Base-by-base conservation (phyloP, 2,113 vertebrate genomes). In the Pachypanchax playfairii region DNA sequence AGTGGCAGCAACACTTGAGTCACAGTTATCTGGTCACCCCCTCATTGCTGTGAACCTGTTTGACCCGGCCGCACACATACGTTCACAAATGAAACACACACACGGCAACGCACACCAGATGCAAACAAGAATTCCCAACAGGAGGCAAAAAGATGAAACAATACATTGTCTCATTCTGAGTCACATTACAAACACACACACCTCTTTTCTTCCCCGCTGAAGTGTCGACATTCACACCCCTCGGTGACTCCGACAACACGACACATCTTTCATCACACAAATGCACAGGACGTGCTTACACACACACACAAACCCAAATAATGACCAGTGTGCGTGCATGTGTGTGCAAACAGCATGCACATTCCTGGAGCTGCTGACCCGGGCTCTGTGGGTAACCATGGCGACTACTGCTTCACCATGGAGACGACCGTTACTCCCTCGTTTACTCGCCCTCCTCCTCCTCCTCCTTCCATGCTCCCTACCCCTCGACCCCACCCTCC, bases 381-480 rank as follows among this genome's bases (percentile, higher is more conserved):
- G 50, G 85, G 80, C 87, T 89, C 88, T 77, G 64, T 82, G 75
- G 77, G 89, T 90, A 86, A 87, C 89, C 87, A 89, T 90, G 86
- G 76, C 82, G 66, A 91, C 89, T 67, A 82, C 73, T 84, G 70
- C 80, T 85, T 91, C 85, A 85, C 88, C 85, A 91, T 91, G 85
- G 88, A 82, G 87, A 88, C 83, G 67, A 83, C 85, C 80, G 84
- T 87, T 86, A 84, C 83, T 85, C 83, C 80, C 84, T 44, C 52
- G 4, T 84, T 83, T 79, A 73, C 83, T 64, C 44, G 18, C 75
- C 78, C 76, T 70, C 70, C 68, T 56, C 65, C 56, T 46, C 38
- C 60, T 35, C 61, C 59, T 44, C 70, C 63, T 59, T 48, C 50
- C 18, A 4, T 65, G 42, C 57, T 51, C 62, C 52, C 56, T 55